phyloP scores from a whole-genome alignment of 2,888 invertebrate genomes.

The Lissonota sp. region DNA sequence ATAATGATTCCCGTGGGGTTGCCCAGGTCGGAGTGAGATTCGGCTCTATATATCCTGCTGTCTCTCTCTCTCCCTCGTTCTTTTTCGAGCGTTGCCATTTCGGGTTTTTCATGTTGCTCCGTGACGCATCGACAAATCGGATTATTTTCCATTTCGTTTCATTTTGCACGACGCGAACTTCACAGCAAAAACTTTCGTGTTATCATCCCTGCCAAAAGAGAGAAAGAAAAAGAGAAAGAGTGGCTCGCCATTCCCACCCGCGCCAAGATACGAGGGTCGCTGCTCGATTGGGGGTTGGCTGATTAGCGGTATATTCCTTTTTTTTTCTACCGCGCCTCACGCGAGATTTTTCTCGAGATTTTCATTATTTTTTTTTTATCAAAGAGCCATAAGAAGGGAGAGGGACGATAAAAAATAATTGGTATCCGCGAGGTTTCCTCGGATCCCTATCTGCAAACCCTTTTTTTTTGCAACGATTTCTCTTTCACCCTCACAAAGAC shows the following conservation, averaged over 20 bases:
- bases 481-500: not conserved
- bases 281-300: not conserved
- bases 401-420: conserved; percentile 63
- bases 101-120: conserved; percentile 43
- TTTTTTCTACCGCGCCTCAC: not conserved
- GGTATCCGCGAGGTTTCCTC: conserved; percentile 48
- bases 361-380: conserved; percentile 2
- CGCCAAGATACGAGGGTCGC: not conserved
- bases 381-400: not conserved
- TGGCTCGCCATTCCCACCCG: not conserved
- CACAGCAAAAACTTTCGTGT: conserved; percentile 25
- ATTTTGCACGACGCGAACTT: not conserved
- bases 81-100: conserved; percentile 3
- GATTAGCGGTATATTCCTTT: no score
- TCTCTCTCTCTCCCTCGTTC: conserved; percentile 17
- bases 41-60: not conserved
- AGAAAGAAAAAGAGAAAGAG: not conserved
- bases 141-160: conserved; percentile 59
- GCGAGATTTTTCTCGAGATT: not conserved
- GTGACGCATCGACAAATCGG: conserved; percentile 66
- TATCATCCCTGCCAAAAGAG: conserved; percentile 5
- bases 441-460: conserved; percentile 24
- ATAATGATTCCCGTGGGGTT: conserved; percentile 52
- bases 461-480: conserved; percentile 37
- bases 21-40: not conserved